A percentile compares a stretch with the other conserved stretches of the same genome.
These are phyloP conservation scores for Andrena trimmerana DNA, from an alignment of 2,888 invertebrate genomes.

Conservation along the genomic window DNA sequence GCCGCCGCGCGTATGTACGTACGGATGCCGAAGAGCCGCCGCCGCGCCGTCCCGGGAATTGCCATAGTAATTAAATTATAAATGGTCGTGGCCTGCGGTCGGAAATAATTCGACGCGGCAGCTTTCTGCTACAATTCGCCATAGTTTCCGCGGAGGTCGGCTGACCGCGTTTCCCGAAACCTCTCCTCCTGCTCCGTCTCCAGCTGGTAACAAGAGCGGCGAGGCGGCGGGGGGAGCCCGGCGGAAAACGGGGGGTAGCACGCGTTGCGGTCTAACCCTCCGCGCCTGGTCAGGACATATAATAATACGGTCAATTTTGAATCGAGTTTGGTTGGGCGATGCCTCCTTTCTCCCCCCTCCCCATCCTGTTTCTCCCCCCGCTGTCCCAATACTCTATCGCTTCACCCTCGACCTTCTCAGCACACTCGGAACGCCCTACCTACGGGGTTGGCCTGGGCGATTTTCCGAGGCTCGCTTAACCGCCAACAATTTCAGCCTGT, in stretches of 20 bases:
- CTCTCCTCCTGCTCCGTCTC: conserved; percentile 65
- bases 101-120: conserved; percentile 83
- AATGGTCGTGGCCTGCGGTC: conserved; percentile 80
- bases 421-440: conserved; percentile 58
- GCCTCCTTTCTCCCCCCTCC: conserved; percentile 54
- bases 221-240: conserved; percentile 45
- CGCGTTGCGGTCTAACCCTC: conserved; percentile 72
- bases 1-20: conserved; percentile 30
- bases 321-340: conserved; percentile 78
- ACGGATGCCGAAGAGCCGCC: conserved; percentile 63
- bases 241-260: conserved; percentile 59
- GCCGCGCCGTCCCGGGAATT: conserved; percentile 70
- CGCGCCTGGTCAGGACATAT: conserved; percentile 75
- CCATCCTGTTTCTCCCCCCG: neutral
- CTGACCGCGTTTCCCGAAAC: conserved; percentile 70
- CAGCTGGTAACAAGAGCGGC: conserved; percentile 47
- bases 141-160: conserved; percentile 76
- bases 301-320: conserved; percentile 83
- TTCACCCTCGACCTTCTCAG: conserved; percentile 50
- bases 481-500: conserved; percentile 83
- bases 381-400: conserved; percentile 52
- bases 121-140: conserved; percentile 79
- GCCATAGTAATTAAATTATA: conserved; percentile 82
- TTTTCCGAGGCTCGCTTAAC: conserved; percentile 80
- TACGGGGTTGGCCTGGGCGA: conserved; percentile 64